Evolutionary conservation across 2,888 invertebrate genomes (phyloP), one percentile per base, ranked within the genome.

Genomic region (Drosophila paramelanica): DNA sequence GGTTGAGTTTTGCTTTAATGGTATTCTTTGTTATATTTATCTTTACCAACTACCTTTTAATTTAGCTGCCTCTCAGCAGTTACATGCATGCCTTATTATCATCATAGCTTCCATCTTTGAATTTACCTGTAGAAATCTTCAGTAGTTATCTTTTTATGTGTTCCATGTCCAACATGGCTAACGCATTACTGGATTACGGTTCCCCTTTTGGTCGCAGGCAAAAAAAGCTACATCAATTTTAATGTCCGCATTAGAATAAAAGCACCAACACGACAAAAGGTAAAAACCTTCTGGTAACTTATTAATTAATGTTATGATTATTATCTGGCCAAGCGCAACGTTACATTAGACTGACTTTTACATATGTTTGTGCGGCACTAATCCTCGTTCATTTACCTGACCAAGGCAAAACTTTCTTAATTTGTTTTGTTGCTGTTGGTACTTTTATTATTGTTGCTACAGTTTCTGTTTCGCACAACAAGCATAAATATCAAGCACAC

Each of bases 241-340:
- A 74, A 79, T 77, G 70, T 23, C 60, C 36, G 33, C n/a, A 77
- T 74, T 66, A 73, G 73, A 76, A 73, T 77, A 67, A 64, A 76
- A 25, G 17, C 45, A 25, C 17, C 36, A 43, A 38, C 50, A 46
- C 46, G 42, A 66, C 65, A 72, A 81, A 82, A 67, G 66, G 31
- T 56, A 64, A 57, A 76, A 75, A 68, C 65, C 67, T 71, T 72
- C 47, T 68, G 68, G 64, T 76, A 67, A 76, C 65, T 67, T 72
- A 88, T 79, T 85, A 85, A 82, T 88, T 82, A 88, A 88, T 88
- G 73, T 71, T 73, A 49, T 61, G 72, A 69, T 82, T 74, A 79
- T 77, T 72, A 85, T 81, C 79, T 74, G 57, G 67, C 46, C 46
- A 57, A 56, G 39, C 58, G 31, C 43, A 67, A 31, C 38, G 46